phyloP scores from a whole-genome alignment of 2,113 vertebrate species.

The Periophthalmodon schlosseri region DNA sequence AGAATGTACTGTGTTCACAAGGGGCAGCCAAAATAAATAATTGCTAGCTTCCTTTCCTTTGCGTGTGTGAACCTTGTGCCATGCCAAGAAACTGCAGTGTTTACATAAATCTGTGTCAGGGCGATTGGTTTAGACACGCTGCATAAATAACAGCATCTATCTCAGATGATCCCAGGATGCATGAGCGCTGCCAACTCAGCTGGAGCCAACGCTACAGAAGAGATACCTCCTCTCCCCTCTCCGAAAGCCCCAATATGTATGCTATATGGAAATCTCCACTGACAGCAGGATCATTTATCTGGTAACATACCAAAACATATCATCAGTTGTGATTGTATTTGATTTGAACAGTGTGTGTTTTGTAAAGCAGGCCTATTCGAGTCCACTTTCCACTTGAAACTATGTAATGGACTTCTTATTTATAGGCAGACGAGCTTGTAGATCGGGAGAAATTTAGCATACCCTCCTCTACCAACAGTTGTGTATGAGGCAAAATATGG shows the following conservation, averaged over 20 bases:
- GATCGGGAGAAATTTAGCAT: not conserved
- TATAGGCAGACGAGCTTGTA: constrained; percentile 22
- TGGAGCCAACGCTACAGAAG: constrained; percentile 46
- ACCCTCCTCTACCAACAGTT: not conserved
- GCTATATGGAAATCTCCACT: constrained; percentile 15
- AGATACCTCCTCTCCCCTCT: constrained; percentile 18
- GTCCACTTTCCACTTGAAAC: constrained; percentile 6
- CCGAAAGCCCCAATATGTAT: constrained; percentile 25
- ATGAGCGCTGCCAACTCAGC: constrained; percentile 54
- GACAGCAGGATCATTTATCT: constrained; percentile 18
- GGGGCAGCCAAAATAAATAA: constrained; percentile 41
- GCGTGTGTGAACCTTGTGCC: constrained; percentile 36
- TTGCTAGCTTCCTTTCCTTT: constrained; percentile 36
- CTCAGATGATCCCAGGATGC: constrained; percentile 64
- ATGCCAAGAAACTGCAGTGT: constrained; percentile 64
- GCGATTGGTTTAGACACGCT: constrained; percentile 69
- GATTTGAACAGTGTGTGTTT: not conserved
- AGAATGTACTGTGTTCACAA: constrained; percentile 28
- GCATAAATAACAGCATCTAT: constrained; percentile 67
- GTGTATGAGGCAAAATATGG: constrained; percentile 17
- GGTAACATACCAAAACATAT: constrained; percentile 13
- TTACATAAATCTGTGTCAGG: constrained; percentile 64
- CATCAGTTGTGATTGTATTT: constrained; percentile 5
- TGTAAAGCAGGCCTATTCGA: not conserved
- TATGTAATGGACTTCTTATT: not conserved